Evolutionary conservation across 2,797 vertebrate genomes (phyloP).

Genomic region (Momotus momota): DNA sequence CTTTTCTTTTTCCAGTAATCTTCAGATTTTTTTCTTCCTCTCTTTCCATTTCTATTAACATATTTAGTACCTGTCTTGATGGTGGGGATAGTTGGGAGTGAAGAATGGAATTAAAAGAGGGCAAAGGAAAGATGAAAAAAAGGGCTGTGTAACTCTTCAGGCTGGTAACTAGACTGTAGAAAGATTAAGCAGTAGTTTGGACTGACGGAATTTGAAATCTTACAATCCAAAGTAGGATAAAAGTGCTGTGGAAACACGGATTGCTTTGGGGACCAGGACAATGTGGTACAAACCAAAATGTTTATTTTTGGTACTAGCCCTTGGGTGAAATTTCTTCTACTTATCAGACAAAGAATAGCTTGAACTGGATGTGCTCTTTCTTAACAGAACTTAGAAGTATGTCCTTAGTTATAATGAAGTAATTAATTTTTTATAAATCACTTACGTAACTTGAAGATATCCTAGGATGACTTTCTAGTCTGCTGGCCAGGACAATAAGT

Average conservation of each 20-base stretch:
- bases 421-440: conserved; percentile 20
- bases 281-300: not conserved
- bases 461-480: not conserved
- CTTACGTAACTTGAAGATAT: not conserved
- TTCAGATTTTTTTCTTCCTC: not conserved
- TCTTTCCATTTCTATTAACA: not conserved
- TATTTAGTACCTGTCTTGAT: not conserved
- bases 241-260: not conserved
- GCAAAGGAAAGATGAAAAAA: not conserved
- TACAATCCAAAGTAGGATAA: not conserved
- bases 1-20: not conserved
- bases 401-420: not conserved
- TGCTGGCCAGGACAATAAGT: not conserved
- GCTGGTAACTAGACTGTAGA: not conserved
- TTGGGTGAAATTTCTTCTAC: not conserved
- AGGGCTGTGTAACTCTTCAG: not conserved
- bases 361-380: not conserved
- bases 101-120: not conserved
- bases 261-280: not conserved
- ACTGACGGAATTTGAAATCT: not conserved
- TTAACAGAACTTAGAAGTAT: not conserved
- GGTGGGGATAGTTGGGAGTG: not conserved
- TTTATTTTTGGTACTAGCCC: not conserved
- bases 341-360: not conserved
- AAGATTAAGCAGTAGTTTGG: not conserved